Percentiles rank a stretch among this genome's conserved stretches.
Evolutionary conservation across 2,888 invertebrate species (phyloP).

Genomic region (Odontothrips loti): DNA sequence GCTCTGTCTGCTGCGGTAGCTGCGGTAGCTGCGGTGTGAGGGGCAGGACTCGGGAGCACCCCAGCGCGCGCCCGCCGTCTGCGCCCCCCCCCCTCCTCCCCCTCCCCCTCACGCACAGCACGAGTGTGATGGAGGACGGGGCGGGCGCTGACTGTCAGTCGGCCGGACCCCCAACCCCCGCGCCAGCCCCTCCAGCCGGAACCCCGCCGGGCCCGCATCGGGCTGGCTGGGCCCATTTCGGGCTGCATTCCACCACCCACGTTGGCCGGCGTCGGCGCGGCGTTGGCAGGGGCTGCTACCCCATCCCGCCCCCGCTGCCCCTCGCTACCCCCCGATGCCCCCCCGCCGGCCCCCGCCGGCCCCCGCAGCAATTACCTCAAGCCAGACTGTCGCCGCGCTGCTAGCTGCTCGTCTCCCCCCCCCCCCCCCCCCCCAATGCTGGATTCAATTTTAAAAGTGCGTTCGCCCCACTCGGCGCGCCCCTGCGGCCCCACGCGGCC

Average conservation of each 20-base stretch:
- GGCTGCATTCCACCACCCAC: background rate
- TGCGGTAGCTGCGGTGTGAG: too few relatives aligned
- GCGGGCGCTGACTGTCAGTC: background rate
- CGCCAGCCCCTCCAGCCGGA: background rate
- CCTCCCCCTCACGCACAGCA: background rate
- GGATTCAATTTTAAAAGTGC: slow-evolving; percentile 6
- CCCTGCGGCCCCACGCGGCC: background rate
- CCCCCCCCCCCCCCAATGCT: background rate
- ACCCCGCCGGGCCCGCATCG: background rate
- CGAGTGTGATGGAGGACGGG: background rate
- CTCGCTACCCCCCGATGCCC: background rate
- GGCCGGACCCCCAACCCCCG: background rate
- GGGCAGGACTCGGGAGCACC: background rate
- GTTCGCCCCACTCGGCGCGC: background rate
- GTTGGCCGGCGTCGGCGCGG: background rate
- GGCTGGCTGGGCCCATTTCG: background rate
- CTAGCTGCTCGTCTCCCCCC: background rate
- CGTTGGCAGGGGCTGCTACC: background rate
- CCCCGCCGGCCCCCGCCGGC: too few relatives aligned
- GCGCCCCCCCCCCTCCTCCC: background rate
- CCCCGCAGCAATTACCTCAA: too few relatives aligned
- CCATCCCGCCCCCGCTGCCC: background rate
- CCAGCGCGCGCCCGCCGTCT: background rate
- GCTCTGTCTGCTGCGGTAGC: background rate
- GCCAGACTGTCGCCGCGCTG: too few relatives aligned